Conservation (phyloP, 1,140 invertebrate species). For the Homalodisca vitripennis region DNA sequence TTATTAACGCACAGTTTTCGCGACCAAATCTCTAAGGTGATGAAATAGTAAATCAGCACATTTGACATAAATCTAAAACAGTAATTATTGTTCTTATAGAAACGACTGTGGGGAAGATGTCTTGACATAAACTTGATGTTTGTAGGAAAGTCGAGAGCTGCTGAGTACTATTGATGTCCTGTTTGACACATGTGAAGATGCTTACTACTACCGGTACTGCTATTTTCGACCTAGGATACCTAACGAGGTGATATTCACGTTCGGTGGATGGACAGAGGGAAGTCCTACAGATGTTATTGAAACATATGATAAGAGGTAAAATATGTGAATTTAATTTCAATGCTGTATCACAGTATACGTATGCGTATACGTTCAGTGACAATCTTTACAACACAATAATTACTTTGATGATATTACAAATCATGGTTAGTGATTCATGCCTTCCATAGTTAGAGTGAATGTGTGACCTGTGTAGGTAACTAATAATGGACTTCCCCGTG, state of each 20-base stretch:
- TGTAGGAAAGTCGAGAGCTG: constrained; percentile 12
- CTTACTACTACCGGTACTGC: neutral
- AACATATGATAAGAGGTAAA: constrained; percentile 66
- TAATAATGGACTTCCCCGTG: too few relatives aligned
- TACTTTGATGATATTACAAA: neutral
- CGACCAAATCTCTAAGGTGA: too few relatives aligned
- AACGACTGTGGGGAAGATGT: neutral
- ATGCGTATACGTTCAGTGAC: neutral
- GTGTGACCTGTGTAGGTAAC: too few relatives aligned
- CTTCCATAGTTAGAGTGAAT: neutral
- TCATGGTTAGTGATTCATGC: neutral
- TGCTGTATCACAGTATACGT: neutral
- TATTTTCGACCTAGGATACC: constrained; percentile 59
- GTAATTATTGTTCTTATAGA: neutral
- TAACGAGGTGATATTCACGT: constrained; percentile 66
- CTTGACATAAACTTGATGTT: neutral
- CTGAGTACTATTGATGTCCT: constrained; percentile 20
- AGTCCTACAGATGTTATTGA: constrained; percentile 76
- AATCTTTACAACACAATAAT: neutral
- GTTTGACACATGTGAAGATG: neutral
- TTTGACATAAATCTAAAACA: too few relatives aligned
- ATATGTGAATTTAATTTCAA: too few relatives aligned
- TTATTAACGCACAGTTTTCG: too few relatives aligned
- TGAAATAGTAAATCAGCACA: too few relatives aligned
- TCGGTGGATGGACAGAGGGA: constrained; percentile 74